Evolutionary conservation across 2,113 vertebrate genomes (phyloP).

Genomic region (Urocitellus parryii): DNA sequence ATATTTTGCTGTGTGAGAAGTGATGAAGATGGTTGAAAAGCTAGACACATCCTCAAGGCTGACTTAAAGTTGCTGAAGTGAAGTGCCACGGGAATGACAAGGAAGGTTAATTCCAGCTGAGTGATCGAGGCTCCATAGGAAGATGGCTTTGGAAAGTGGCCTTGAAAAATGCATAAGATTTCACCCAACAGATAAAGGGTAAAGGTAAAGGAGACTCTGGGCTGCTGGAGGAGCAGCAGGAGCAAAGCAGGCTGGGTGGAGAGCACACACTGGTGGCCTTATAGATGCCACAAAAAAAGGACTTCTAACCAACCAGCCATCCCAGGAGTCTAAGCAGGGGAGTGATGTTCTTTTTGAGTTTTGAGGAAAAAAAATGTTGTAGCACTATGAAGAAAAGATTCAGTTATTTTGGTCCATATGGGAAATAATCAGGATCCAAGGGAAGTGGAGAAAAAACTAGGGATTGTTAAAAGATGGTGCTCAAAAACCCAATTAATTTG

Average conservation of each 20-base stretch:
- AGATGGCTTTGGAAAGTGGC: not conserved
- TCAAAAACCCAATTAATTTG: not conserved
- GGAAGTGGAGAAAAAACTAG: not conserved
- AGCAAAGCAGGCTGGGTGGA: not conserved
- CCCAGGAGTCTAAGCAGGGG: not conserved
- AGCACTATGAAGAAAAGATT: not conserved
- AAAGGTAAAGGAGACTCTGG: not conserved
- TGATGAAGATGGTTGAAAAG: not conserved
- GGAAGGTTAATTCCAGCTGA: not conserved
- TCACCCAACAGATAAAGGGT: not conserved
- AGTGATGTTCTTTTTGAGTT: not conserved
- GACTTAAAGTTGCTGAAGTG: not conserved
- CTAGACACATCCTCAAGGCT: not conserved
- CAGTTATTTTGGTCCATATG: not conserved
- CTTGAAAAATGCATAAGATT: not conserved
- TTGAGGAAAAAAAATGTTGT: not conserved
- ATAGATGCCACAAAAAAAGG: not conserved
- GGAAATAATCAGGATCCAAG: conserved; percentile 8
- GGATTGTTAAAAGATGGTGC: not conserved
- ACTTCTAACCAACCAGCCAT: not conserved
- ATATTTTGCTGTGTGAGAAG: not conserved
- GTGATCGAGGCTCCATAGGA: not conserved
- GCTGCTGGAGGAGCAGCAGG: not conserved
- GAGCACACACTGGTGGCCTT: not conserved
- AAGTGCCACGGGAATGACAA: not conserved